Conservation (phyloP, 2,113 vertebrate genomes). For the pig (Sus scrofa) region T2T-Sscrofa CM000818.6:17375501-17376000, state of each 20-base stretch:
- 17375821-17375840: not conserved
- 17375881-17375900: not conserved
- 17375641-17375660: not conserved
- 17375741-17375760: not conserved
- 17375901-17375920: slow-evolving; percentile 7
- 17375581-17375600: not conserved
- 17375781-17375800: not conserved
- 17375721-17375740: not conserved
- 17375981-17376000: not conserved
- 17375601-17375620: not conserved
- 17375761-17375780: not conserved
- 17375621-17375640: not conserved
- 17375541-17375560: not conserved
- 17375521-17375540: not conserved
- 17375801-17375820: not conserved
- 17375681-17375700: not conserved
- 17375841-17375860: too few relatives aligned
- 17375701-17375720: not conserved
- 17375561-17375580: not conserved
- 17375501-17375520: not conserved
- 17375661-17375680: not conserved
- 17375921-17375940: slow-evolving; percentile 26
- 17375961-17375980: not conserved
- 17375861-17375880: not conserved
- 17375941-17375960: slow-evolving; percentile 29